Evolutionary conservation across 2,888 invertebrate genomes (phyloP).

Genomic region (Hololepta plana): DNA sequence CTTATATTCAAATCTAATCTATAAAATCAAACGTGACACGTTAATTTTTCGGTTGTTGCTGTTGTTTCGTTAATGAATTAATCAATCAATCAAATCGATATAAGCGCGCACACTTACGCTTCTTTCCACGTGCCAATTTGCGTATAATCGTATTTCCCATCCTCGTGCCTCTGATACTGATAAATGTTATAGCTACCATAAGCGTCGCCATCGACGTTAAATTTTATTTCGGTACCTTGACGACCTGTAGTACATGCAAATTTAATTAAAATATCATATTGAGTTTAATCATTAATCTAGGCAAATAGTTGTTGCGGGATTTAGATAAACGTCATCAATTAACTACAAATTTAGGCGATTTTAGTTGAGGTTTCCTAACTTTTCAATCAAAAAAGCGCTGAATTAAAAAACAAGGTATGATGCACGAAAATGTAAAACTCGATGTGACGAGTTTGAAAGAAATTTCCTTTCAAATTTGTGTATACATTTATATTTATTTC

Average conservation of each 20-base stretch:
- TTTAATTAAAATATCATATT: no score
- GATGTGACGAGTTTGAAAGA: no score
- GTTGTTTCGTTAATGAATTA: not conserved
- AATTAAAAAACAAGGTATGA: no score
- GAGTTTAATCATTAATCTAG: no score
- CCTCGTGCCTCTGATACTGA: slow-evolving; percentile 38
- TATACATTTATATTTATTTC: no score
- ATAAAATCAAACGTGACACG: slow-evolving; percentile 11
- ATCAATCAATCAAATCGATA: not conserved
- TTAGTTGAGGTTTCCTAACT: no score
- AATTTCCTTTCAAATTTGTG: no score
- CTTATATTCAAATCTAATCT: slow-evolving; percentile 29
- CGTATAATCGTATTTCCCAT: slow-evolving; percentile 36
- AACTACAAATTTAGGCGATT: no score
- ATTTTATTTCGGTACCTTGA: slow-evolving; percentile 25
- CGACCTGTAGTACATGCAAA: slow-evolving; percentile 15
- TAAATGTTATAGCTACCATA: slow-evolving; percentile 51
- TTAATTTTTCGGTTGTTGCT: not conserved
- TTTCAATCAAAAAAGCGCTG: no score
- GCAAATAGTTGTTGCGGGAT: no score
- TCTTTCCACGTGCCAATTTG: slow-evolving; percentile 40
- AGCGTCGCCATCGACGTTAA: slow-evolving; percentile 50
- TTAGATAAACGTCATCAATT: no score
- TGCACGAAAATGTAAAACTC: no score
- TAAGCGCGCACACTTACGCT: slow-evolving; percentile 23